Percentiles rank a stretch among this genome's conserved stretches.
These are phyloP conservation scores for Syngnathus acus DNA, from an alignment of 2,797 vertebrate genomes.

Conservation along the genomic window DNA sequence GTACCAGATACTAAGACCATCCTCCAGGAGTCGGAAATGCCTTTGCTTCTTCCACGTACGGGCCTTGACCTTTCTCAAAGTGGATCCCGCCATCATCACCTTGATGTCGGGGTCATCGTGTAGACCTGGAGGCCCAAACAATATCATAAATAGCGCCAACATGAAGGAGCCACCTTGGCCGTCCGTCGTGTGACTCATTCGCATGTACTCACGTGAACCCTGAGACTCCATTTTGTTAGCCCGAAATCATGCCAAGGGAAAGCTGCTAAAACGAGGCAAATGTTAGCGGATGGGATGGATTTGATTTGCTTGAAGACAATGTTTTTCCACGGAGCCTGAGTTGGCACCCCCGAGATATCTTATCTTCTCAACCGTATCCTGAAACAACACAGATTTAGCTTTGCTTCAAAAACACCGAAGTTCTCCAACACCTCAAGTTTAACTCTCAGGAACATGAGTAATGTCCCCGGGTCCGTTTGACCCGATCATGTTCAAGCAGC, in stretches of 20 bases:
- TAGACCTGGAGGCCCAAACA: constrained; percentile 60
- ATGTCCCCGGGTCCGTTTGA: neutral
- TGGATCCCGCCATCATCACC: constrained; percentile 79
- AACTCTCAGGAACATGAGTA: neutral
- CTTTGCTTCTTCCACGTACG: constrained; percentile 85
- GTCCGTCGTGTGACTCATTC: neutral
- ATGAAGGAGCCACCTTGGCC: neutral
- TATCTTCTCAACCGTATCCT: constrained; percentile 48
- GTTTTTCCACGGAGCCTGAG: constrained; percentile 10
- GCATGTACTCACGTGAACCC: constrained; percentile 50
- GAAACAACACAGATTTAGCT: constrained; percentile 29
- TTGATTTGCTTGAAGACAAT: constrained; percentile 6
- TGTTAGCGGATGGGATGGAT: constrained; percentile 4
- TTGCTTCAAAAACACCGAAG: neutral
- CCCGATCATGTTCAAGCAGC: neutral
- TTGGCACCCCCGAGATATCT: constrained; percentile 13
- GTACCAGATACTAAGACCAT: constrained; percentile 88
- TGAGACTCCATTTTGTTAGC: constrained; percentile 46
- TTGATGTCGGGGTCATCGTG: constrained; percentile 72
- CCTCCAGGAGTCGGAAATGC: constrained; percentile 85
- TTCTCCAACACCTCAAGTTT: neutral
- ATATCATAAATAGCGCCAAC: neutral
- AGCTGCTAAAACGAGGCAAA: constrained; percentile 26
- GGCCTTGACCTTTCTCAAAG: constrained; percentile 89
- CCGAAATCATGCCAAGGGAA: constrained; percentile 33